Conservation (phyloP, 2,888 invertebrate genomes). For the Papilio demoleus region DNA sequence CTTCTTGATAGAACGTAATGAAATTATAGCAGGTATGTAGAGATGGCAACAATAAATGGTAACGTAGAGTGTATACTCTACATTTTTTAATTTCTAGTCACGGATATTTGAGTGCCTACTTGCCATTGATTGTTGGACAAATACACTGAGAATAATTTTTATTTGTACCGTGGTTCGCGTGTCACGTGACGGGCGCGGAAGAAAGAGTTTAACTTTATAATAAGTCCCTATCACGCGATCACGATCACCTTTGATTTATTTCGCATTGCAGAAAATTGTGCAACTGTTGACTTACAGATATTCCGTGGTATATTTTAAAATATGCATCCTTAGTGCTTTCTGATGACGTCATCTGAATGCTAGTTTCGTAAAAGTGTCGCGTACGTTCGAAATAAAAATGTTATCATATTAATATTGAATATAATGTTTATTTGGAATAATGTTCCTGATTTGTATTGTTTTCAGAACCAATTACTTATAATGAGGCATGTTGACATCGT, state of each 20-base stretch:
- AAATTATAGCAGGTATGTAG: too few species aligned
- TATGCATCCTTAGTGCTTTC: too few species aligned
- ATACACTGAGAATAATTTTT: conserved; percentile 3
- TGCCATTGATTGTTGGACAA: background rate
- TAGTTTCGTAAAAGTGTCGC: too few species aligned
- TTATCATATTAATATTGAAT: background rate
- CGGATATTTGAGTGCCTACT: background rate
- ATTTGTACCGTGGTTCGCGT: background rate
- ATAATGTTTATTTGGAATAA: background rate
- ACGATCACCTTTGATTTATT: background rate
- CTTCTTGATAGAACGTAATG: background rate
- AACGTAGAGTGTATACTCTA: too few species aligned
- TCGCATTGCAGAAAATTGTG: conserved; percentile 14
- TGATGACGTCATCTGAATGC: too few species aligned
- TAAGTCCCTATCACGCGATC: conserved; percentile 19
- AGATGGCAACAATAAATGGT: too few species aligned
- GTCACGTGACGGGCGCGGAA: conserved; percentile 9
- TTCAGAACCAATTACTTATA: background rate
- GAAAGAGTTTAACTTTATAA: conserved; percentile 4
- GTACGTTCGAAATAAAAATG: background rate
- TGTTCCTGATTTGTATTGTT: background rate
- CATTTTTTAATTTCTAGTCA: too few species aligned
- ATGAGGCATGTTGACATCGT: background rate
- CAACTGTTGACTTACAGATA: background rate
- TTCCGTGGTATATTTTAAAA: too few species aligned